phyloP scores from a whole-genome alignment of 2,113 vertebrate genomes.

The Genyomyrus donnyi region DNA sequence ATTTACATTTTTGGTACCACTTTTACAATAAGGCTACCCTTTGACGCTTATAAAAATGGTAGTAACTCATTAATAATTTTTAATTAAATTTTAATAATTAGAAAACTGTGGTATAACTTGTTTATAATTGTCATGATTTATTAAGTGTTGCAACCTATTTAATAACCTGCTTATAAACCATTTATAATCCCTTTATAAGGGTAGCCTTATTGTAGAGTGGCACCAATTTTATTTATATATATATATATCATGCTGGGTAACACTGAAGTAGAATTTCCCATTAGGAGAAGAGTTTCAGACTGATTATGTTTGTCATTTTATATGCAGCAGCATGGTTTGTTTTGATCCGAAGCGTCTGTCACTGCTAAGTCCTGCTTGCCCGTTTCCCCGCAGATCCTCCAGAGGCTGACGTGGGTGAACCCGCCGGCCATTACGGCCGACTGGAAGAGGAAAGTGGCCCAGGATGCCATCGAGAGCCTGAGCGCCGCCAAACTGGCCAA shows the following conservation, averaged over 20 bases:
- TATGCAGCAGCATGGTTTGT: neutral
- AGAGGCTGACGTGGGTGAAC: slow-evolving; percentile 86
- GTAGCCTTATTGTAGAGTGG: no score
- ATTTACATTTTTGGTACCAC: no score
- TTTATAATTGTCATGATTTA: no score
- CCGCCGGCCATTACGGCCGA: slow-evolving; percentile 82
- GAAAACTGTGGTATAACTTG: no score
- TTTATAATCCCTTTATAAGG: no score
- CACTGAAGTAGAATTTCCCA: neutral
- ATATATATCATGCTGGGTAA: neutral
- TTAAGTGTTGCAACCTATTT: no score
- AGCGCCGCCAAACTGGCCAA: slow-evolving; percentile 91
- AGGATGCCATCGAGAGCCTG: slow-evolving; percentile 95
- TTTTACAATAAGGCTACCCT: no score
- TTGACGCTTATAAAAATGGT: no score
- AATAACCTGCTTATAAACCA: no score
- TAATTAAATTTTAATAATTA: no score
- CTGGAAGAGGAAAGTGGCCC: slow-evolving; percentile 95
- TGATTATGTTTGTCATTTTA: neutral
- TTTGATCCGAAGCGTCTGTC: neutral
- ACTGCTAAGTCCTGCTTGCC: neutral
- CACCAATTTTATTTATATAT: no score
- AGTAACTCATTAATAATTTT: no score
- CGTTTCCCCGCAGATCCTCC: slow-evolving; percentile 73
- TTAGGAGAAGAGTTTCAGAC: neutral